Evolutionary conservation across 2,888 invertebrate genomes (phyloP).

Genomic region (Frankliniella fusca): DNA sequence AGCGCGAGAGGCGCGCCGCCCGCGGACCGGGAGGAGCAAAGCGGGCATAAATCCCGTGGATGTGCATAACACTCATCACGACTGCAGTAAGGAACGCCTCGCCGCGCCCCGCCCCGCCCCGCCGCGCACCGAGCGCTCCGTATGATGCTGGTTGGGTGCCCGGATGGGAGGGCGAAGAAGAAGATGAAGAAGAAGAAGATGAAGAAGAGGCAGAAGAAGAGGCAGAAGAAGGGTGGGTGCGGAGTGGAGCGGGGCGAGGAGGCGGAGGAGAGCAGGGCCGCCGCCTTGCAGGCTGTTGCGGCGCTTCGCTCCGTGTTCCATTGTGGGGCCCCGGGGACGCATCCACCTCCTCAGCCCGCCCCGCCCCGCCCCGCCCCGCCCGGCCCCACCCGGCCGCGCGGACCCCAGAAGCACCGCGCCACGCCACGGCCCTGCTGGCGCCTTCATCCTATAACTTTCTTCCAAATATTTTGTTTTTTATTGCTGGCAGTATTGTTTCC

Average conservation of each 20-base stretch:
- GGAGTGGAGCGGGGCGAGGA: not conserved
- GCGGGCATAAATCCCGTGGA: constrained; percentile 1
- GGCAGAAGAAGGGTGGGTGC: no score
- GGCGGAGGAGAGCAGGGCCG: not conserved
- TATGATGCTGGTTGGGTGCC: constrained; percentile 16
- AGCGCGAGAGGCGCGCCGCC: no score
- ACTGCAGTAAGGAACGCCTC: not conserved
- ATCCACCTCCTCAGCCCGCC: constrained; percentile 1
- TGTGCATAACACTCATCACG: constrained; percentile 26
- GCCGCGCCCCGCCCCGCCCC: not conserved
- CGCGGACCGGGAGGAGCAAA: not conserved
- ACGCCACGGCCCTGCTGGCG: not conserved
- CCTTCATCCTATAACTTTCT: constrained; percentile 23
- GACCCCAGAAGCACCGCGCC: not conserved
- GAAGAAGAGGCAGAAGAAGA: no score
- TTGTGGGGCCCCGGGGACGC: constrained; percentile 24
- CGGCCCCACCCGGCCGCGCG: not conserved
- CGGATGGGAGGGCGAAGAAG: no score
- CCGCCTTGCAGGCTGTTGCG: constrained; percentile 20
- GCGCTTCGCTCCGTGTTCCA: constrained; percentile 25
- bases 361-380: not conserved
- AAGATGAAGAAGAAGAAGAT: no score
- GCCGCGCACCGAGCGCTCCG: not conserved
- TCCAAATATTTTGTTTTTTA: constrained; percentile 25
- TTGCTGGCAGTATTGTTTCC: constrained; percentile 22